These are phyloP conservation scores for Acyrthosiphon pisum DNA, from an alignment of 1,140 invertebrate genomes.

Conservation along the genomic window DNA sequence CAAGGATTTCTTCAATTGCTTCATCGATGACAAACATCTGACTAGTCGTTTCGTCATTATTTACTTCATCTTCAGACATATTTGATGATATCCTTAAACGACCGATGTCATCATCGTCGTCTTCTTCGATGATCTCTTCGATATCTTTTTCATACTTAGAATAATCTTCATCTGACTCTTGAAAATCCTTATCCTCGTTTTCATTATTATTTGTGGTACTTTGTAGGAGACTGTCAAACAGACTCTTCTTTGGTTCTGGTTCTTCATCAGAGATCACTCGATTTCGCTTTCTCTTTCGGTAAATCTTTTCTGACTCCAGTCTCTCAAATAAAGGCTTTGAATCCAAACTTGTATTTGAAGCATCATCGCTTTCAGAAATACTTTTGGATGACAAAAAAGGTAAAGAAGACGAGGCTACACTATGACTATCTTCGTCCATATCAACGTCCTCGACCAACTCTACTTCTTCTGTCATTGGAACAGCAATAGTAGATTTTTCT, in stretches of 20 bases:
- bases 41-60: conserved; percentile 57
- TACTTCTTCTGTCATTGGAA: conserved; percentile 53
- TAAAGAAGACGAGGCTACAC: conserved; percentile 43
- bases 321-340: conserved; percentile 49
- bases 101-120: conserved; percentile 57
- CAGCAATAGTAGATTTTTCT: conserved; percentile 60
- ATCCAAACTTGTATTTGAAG: conserved; percentile 40
- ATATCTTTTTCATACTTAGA: conserved; percentile 59
- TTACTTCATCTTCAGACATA: conserved; percentile 57
- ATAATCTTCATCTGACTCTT: conserved; percentile 58
- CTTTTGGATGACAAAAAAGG: conserved; percentile 49
- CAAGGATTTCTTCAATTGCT: conserved; percentile 33
- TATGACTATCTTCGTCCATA: conserved; percentile 50
- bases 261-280: background rate
- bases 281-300: conserved; percentile 42
- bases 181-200: conserved; percentile 51
- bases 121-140: conserved; percentile 58
- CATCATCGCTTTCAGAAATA: conserved; percentile 40
- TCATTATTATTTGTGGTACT: background rate
- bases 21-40: conserved; percentile 58
- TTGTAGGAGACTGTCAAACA: conserved; percentile 34
- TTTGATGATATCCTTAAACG: conserved; percentile 56
- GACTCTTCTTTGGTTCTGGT: conserved; percentile 30
- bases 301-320: conserved; percentile 55
- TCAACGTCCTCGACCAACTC: conserved; percentile 32